Evolutionary conservation across 1,140 invertebrate species (phyloP), one percentile per base, ranked within the genome.

Genomic region (Drosophila micromelanica): DNA sequence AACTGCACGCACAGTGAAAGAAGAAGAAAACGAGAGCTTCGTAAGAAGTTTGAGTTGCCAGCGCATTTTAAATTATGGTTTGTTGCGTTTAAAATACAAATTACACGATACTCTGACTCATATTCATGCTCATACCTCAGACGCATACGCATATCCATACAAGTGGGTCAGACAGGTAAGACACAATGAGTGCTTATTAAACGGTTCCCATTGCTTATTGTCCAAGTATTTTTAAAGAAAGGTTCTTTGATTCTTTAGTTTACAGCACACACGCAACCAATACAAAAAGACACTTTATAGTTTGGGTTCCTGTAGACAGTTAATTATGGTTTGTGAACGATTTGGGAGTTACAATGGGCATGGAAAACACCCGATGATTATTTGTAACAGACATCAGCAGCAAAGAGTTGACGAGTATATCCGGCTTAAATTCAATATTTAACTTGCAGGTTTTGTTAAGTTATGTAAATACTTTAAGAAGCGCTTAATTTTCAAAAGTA

Each of bases 21-120:
- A 54, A 11, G 51, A 54, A 11, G 51, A 40, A 32, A 54, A 23
- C 12, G 37, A 42, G 17, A n/a, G 23, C 52, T 17, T 55, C 77
- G 15, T 6, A 23, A 45, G 32, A 65, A 60, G n/a, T 17, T 51
- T 32, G 43, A 59, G 46, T 52, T 43, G 46, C 54, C 54, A 4
- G 51, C 55, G 30, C 56, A 68, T 60, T 61, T 84, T 71, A 85
- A 85, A 85, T 85, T 85, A 80, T 80, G 81, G 80, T 82, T 82
- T 69, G 78, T 67, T 67, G 81, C 77, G 64, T 85, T 85, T 78
- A 69, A 87, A 86, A 86, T 82, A 86, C 74, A 86, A 86, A 86
- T 87, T 86, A 86, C 48, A 76, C 56, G 67, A 72, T 85, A 42
- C 42, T 78, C 43, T 78, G 80, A 78, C 42, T 82, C 81, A 81